phyloP scores from a whole-genome alignment of 2,113 vertebrate species.

The Pedionomus torquatus region DNA sequence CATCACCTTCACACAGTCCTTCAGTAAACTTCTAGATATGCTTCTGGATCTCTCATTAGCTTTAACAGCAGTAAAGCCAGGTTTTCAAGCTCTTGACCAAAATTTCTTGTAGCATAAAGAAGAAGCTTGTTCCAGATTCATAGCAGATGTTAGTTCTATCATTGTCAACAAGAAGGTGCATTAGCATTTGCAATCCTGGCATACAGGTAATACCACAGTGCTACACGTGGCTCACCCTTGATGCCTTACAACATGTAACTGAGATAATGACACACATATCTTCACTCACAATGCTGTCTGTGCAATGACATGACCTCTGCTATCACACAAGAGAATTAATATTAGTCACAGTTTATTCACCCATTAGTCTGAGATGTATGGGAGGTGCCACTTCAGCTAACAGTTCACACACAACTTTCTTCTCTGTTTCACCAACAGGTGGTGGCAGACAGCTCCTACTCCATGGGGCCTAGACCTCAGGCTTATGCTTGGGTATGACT shows the following conservation, averaged over 20 bases:
- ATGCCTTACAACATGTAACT: background rate
- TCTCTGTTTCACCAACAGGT: background rate
- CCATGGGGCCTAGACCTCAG: background rate
- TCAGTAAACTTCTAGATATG: background rate
- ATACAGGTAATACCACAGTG: background rate
- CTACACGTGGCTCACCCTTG: fast-evolving
- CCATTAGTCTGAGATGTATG: background rate
- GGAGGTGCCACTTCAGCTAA: background rate
- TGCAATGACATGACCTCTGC: background rate
- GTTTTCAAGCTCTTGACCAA: background rate
- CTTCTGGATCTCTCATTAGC: background rate
- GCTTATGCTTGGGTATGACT: fast-evolving
- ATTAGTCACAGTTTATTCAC: background rate
- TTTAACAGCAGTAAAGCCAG: background rate
- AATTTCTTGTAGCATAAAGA: background rate
- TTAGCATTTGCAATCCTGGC: background rate
- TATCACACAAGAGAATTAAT: background rate
- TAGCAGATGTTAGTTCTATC: background rate
- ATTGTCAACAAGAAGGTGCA: background rate
- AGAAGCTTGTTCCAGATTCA: background rate
- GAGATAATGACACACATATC: background rate
- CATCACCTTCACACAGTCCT: background rate
- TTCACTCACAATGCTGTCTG: background rate
- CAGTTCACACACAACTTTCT: background rate
- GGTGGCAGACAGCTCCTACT: background rate